Conservation (phyloP, 2,797 vertebrate genomes). For the Microctenopoma steveboyesi region DNA sequence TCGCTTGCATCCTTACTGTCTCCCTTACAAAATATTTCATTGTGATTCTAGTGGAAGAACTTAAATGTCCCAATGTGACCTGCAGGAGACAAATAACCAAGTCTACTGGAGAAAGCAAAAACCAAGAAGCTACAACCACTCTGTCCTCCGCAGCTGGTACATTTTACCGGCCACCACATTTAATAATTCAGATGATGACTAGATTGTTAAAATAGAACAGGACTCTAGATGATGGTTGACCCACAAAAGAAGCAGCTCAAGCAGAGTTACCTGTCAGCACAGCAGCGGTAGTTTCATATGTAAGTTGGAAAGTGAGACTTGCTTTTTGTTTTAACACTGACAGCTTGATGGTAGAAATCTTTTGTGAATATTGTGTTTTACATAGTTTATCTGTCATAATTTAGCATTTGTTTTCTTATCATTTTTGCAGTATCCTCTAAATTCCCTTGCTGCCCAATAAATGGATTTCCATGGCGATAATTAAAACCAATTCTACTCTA, state of each 20-base stretch:
- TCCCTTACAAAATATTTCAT: not conserved
- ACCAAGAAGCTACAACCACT: constrained; percentile 7
- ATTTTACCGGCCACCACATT: constrained; percentile 16
- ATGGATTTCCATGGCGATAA: not conserved
- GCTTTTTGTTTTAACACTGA: not conserved
- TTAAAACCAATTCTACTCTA: constrained; percentile 22
- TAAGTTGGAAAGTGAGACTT: not conserved
- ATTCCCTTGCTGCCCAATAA: not conserved
- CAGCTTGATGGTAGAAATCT: too few relatives aligned
- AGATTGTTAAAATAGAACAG: constrained; percentile 52
- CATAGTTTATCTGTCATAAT: not conserved
- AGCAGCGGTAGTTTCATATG: not conserved
- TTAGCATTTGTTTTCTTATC: not conserved
- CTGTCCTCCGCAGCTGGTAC: constrained; percentile 18
- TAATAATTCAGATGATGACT: constrained; percentile 47
- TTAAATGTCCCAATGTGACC: too few relatives aligned
- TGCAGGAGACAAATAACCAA: not conserved
- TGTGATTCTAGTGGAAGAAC: too few relatives aligned
- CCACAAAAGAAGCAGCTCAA: constrained; percentile 39
- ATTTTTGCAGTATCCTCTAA: not conserved
- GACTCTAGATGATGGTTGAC: constrained; percentile 52
- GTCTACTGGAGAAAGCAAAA: too few relatives aligned
- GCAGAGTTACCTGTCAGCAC: constrained; percentile 37
- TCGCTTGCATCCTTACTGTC: not conserved
- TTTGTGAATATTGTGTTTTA: not conserved